These are phyloP conservation scores for Noctua janthina DNA, from an alignment of 2,888 invertebrate genomes.

Conservation along the genomic window DNA sequence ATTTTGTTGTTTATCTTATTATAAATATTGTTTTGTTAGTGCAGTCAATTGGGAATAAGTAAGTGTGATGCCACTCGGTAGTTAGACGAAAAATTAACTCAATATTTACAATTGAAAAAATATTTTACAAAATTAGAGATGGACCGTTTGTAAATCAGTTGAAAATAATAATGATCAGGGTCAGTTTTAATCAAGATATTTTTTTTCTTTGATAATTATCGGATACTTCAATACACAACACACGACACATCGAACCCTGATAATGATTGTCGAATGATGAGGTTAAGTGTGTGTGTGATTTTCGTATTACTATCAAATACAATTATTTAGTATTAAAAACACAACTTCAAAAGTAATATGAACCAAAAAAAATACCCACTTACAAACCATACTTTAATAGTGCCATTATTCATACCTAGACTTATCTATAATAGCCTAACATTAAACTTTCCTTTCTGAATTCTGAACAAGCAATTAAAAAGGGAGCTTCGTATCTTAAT, in stretches of 20 bases:
- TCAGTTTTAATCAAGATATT: background rate
- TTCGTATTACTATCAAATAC: background rate
- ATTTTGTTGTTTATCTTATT: background rate
- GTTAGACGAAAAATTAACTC: background rate
- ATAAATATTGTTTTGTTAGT: background rate
- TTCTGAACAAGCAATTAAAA: conserved; percentile 27
- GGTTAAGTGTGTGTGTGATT: background rate
- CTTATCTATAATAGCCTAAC: conserved; percentile 17
- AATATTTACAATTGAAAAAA: background rate
- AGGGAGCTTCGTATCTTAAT: conserved; percentile 29
- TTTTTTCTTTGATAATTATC: too few relatives aligned
- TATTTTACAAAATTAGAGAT: background rate
- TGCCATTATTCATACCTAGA: background rate
- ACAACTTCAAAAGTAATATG: background rate
- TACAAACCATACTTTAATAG: background rate
- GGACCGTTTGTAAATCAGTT: background rate
- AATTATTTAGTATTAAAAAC: background rate
- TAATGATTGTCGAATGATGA: background rate
- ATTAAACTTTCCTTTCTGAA: conserved; percentile 19
- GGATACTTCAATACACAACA: too few relatives aligned
- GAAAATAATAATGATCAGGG: background rate
- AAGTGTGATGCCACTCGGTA: background rate
- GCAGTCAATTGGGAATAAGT: too few relatives aligned
- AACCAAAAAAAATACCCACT: background rate
- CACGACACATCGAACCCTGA: too few relatives aligned